Percentiles rank a stretch among this genome's conserved stretches.
phyloP scores from a whole-genome alignment of 2,797 vertebrate species.

The Smutsia temminckii region DNA sequence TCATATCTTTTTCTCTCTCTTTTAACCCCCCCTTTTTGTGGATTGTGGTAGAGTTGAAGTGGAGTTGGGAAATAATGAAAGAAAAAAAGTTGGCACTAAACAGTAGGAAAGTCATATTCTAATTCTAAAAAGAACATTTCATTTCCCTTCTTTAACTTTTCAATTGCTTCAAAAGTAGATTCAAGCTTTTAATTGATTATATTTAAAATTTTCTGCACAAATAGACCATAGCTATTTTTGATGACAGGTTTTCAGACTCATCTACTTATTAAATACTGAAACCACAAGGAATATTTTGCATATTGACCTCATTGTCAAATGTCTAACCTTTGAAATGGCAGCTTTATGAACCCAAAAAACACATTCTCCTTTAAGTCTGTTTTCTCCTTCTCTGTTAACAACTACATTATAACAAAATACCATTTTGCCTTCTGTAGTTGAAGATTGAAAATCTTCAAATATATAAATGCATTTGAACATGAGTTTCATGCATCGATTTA shows the following conservation, averaged over 20 bases:
- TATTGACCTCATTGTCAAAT: neutral
- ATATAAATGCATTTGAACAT: neutral
- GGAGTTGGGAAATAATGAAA: neutral
- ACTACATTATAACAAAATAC: neutral
- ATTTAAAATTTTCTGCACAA: neutral
- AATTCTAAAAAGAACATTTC: neutral
- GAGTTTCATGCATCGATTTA: neutral
- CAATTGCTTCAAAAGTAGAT: neutral
- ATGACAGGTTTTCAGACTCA: neutral
- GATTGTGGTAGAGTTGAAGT: neutral
- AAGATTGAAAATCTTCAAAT: neutral
- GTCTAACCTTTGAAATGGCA: neutral
- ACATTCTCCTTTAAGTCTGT: neutral
- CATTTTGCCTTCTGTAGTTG: neutral
- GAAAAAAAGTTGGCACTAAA: neutral
- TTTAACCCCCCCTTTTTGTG: neutral
- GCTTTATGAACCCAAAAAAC: neutral
- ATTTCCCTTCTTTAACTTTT: neutral
- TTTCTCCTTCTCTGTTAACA: neutral
- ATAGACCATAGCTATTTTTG: neutral
- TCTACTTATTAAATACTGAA: neutral
- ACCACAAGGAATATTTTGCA: neutral
- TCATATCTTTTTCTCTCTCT: neutral
- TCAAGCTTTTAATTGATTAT: neutral
- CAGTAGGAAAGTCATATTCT: neutral